phyloP scores from a whole-genome alignment of 2,888 invertebrate species.

The Hypena proboscidalis region DNA sequence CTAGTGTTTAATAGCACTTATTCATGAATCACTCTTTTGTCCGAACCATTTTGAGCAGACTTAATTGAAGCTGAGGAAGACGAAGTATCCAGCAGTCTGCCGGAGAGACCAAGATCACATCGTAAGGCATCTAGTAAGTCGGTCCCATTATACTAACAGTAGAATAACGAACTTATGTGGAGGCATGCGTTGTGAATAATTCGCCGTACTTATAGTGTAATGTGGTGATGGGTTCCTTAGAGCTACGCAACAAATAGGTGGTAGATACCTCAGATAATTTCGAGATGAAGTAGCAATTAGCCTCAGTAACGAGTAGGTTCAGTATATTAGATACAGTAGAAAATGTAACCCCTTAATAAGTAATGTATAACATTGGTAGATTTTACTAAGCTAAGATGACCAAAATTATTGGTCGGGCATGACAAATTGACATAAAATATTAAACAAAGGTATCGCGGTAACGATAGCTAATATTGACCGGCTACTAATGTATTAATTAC shows the following conservation, averaged over 20 bases:
- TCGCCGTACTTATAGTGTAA: slow-evolving; percentile 15
- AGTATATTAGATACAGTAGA: slow-evolving; percentile 12
- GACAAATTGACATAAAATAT: slow-evolving; percentile 22
- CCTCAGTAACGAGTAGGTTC: slow-evolving; percentile 7
- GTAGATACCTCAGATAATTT: slow-evolving; percentile 12
- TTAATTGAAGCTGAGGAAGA: slow-evolving; percentile 86
- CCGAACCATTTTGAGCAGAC: slow-evolving; percentile 71
- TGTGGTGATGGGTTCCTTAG: slow-evolving; percentile 35
- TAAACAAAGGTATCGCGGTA: slow-evolving; percentile 24
- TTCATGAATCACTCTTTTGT: slow-evolving; percentile 48
- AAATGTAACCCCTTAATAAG: slow-evolving; percentile 19
- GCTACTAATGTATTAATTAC: slow-evolving; percentile 25
- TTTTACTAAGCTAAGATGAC: background rate
- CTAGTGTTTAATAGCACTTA: slow-evolving; percentile 51
- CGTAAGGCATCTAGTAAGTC: slow-evolving; percentile 86
- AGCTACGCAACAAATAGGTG: slow-evolving; percentile 10
- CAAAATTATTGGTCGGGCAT: slow-evolving; percentile 5
- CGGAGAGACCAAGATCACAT: slow-evolving; percentile 73
- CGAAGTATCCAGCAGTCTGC: slow-evolving; percentile 78
- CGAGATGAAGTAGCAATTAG: slow-evolving; percentile 13
- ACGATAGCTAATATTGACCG: slow-evolving; percentile 26
- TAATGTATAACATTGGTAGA: background rate
- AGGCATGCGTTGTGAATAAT: slow-evolving; percentile 41
- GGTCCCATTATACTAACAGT: slow-evolving; percentile 34
- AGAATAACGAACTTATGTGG: slow-evolving; percentile 29